Evolutionary conservation across 2,797 vertebrate genomes (phyloP).

Genomic region (Chelidonichthys spinosus): DNA sequence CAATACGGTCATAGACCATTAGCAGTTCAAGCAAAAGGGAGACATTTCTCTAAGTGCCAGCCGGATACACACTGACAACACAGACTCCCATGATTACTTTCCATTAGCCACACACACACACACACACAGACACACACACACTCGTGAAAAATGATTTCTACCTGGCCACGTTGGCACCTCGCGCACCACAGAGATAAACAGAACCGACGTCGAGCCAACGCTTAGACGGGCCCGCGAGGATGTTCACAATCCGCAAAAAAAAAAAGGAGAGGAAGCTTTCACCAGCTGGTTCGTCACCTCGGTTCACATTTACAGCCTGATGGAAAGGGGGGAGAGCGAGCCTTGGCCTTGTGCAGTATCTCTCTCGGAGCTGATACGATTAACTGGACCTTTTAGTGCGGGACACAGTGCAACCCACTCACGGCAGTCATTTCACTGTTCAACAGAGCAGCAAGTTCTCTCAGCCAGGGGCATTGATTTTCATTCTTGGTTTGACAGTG

Average conservation of each 20-base stretch:
- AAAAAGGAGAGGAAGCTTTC: slow-evolving; percentile 19
- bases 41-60: slow-evolving; percentile 50
- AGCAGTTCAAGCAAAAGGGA: slow-evolving; percentile 51
- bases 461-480: slow-evolving; percentile 74
- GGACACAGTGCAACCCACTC: slow-evolving; percentile 56
- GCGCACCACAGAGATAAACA: slow-evolving; percentile 34
- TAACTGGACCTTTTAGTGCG: slow-evolving; percentile 71
- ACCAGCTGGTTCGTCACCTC: slow-evolving; percentile 51
- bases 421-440: slow-evolving; percentile 82
- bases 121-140: too few relatives aligned
- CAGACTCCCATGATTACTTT: slow-evolving; percentile 59
- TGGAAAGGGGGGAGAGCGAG: slow-evolving; percentile 28
- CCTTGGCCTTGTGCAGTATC: slow-evolving; percentile 42
- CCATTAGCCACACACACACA: slow-evolving; percentile 47
- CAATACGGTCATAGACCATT: slow-evolving; percentile 63
- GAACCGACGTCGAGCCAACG: slow-evolving; percentile 22
- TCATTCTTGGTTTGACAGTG: slow-evolving; percentile 76
- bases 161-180: slow-evolving; percentile 33
- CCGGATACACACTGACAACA: slow-evolving; percentile 48
- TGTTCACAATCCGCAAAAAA: slow-evolving; percentile 29
- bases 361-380: slow-evolving; percentile 64
- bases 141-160: slow-evolving; percentile 55
- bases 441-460: slow-evolving; percentile 81
- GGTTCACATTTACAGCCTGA: slow-evolving; percentile 50
- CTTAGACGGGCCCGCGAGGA: slow-evolving; percentile 6